phyloP scores from a whole-genome alignment of 2,888 invertebrate species.

The Leptopilina drosophilae region DNA sequence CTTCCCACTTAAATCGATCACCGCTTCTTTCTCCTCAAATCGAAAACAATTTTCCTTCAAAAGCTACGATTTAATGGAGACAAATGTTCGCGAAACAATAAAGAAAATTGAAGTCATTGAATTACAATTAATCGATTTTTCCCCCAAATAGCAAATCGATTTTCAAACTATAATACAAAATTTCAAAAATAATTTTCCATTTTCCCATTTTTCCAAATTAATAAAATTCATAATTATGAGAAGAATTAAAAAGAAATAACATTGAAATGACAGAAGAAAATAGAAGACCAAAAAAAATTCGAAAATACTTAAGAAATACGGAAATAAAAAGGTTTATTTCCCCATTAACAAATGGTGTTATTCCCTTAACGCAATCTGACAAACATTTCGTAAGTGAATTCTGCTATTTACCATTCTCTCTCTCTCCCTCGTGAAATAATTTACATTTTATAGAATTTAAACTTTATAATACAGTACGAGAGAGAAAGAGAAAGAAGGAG shows the following conservation, averaged over 20 bases:
- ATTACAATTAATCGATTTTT: no score
- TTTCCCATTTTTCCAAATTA: background rate
- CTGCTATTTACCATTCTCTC: constrained; percentile 5
- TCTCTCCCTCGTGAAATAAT: background rate
- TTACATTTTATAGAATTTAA: background rate
- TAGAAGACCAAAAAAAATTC: no score
- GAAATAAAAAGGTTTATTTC: no score
- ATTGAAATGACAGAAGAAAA: no score
- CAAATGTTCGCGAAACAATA: background rate
- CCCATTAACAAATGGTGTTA: background rate
- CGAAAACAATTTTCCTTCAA: background rate
- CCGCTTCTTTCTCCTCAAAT: background rate
- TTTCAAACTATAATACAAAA: no score
- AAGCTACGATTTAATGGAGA: background rate
- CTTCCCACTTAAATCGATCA: background rate
- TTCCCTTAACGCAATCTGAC: constrained; percentile 10
- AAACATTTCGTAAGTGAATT: background rate
- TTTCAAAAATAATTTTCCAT: no score
- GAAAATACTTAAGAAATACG: no score
- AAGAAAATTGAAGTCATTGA: no score
- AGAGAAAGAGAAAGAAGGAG: background rate
- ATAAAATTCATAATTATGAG: no score
- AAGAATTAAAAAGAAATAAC: background rate
- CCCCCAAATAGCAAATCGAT: no score
- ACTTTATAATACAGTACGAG: constrained; percentile 3